Evolutionary conservation across 1,140 invertebrate species (phyloP).

Genomic region (Diploscapter pachys): DNA sequence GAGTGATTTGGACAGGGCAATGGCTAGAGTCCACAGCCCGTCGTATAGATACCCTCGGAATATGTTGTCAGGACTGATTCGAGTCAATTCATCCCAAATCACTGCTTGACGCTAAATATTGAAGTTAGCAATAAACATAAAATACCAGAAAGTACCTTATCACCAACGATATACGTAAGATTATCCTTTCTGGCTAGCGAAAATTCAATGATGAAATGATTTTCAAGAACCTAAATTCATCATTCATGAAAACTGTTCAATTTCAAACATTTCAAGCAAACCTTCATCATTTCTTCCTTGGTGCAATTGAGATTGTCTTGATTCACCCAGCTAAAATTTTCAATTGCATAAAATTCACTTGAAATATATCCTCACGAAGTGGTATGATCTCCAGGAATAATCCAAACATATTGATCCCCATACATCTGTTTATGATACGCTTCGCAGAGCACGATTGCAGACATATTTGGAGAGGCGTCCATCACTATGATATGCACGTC

Average conservation of each 20-base stretch:
- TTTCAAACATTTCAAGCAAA: too few relatives aligned
- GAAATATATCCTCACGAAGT: conserved; percentile 70
- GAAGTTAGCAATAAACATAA: too few relatives aligned
- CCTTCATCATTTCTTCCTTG: conserved; percentile 68
- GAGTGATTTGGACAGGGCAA: conserved; percentile 47
- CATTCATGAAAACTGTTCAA: too few relatives aligned
- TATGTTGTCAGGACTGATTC: conserved; percentile 27
- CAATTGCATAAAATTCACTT: conserved; percentile 58
- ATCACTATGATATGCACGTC: conserved; percentile 92
- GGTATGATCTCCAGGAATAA: conserved; percentile 80
- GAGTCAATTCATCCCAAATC: conserved; percentile 36
- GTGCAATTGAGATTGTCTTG: conserved; percentile 66
- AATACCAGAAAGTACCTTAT: conserved; percentile 24
- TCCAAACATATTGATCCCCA: conserved; percentile 90
- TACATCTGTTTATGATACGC: conserved; percentile 70
- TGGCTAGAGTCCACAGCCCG: conserved; percentile 52
- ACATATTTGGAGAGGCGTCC: conserved; percentile 93
- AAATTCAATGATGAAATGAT: conserved; percentile 82
- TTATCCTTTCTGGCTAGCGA: conserved; percentile 72
- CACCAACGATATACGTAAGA: conserved; percentile 67
- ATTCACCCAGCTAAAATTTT: conserved; percentile 47
- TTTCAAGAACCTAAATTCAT: conserved; percentile 73
- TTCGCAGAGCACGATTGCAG: conserved; percentile 85
- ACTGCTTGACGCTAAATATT: conserved; percentile 42
- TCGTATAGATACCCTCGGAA: conserved; percentile 55